phyloP scores from a whole-genome alignment of 2,888 invertebrate species.

The Drosophila phalerata region DNA sequence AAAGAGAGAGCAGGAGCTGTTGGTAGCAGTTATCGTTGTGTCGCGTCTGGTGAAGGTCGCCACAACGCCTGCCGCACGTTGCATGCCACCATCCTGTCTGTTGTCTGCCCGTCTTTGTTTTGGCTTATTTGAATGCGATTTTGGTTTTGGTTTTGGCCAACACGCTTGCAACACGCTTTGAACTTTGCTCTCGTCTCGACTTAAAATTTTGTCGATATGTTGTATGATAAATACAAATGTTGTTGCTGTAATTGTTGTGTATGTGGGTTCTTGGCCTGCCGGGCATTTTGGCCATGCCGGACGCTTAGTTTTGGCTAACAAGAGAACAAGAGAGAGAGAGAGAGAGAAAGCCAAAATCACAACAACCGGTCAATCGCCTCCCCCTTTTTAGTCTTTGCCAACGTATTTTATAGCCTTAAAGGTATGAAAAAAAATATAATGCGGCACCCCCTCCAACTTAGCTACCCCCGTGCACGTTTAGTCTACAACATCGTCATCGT shows the following conservation, averaged over 20 bases:
- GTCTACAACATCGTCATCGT: conserved; percentile 24
- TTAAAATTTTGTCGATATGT: conserved; percentile 26
- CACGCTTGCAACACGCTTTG: conserved; percentile 57
- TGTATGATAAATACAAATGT: conserved; percentile 11
- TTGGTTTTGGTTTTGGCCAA: conserved; percentile 46
- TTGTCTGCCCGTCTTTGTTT: conserved; percentile 27
- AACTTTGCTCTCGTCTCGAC: conserved; percentile 60
- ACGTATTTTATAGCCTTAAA: conserved; percentile 76
- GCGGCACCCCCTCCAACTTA: conserved; percentile 45
- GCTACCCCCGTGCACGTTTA: conserved; percentile 18
- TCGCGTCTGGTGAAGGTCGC: conserved; percentile 70
- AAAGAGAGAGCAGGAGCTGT: conserved; percentile 5
- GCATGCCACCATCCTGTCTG: not conserved
- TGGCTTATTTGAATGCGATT: conserved; percentile 65
- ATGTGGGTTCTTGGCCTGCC: conserved; percentile 54
- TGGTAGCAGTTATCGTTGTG: conserved; percentile 40
- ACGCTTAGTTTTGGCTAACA: conserved; percentile 64
- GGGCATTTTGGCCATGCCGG: conserved; percentile 66
- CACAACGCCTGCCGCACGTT: conserved; percentile 5
- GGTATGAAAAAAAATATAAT: conserved; percentile 68
- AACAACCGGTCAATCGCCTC: conserved; percentile 67
- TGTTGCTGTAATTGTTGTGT: conserved; percentile 35
- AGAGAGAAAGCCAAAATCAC: conserved; percentile 36
- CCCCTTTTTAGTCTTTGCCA: conserved; percentile 32
- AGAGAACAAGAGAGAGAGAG: not conserved